Conservation (phyloP, 2,797 vertebrate genomes). For the Trematomus bernacchii region DNA sequence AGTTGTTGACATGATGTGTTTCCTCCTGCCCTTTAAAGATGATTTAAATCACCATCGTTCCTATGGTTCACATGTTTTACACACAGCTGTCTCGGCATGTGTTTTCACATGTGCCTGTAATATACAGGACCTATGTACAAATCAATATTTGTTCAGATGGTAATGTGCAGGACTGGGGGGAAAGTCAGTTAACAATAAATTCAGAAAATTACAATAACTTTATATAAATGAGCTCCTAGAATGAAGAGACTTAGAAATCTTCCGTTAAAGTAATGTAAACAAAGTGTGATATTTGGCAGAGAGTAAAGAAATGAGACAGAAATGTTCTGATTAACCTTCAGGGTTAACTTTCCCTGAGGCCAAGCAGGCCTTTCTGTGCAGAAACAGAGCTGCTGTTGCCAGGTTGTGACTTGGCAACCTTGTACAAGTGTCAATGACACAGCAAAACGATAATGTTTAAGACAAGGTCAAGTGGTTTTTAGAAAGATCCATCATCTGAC, state of each 20-base stretch:
- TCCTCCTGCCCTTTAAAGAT: slow-evolving; percentile 15
- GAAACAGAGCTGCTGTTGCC: slow-evolving; percentile 17
- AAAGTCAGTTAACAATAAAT: slow-evolving; percentile 10
- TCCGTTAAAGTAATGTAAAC: slow-evolving; percentile 31
- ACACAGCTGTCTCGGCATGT: slow-evolving; percentile 10
- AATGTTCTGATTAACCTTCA: slow-evolving; percentile 25
- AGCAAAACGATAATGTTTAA: slow-evolving; percentile 54
- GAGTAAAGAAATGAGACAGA: slow-evolving; percentile 30
- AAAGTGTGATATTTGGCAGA: slow-evolving; percentile 25
- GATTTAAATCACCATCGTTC: slow-evolving; percentile 30
- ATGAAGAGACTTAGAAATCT: slow-evolving; percentile 29
- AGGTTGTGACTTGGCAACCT: slow-evolving; percentile 50
- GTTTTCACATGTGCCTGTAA: slow-evolving; percentile 14
- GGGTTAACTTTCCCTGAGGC: not conserved
- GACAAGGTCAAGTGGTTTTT: slow-evolving; percentile 67
- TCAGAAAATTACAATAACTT: slow-evolving; percentile 16
- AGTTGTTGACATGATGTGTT: slow-evolving; percentile 16
- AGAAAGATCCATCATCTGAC: slow-evolving; percentile 74
- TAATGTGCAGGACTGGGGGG: slow-evolving; percentile 1
- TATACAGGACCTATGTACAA: slow-evolving; percentile 16
- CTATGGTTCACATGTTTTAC: slow-evolving; percentile 24
- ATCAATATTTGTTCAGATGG: not conserved
- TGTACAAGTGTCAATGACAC: slow-evolving; percentile 47
- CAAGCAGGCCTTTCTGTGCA: slow-evolving; percentile 10
- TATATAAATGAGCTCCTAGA: slow-evolving; percentile 24